Conservation (phyloP, 2,888 invertebrate genomes). For the Nysson spinosus region DNA sequence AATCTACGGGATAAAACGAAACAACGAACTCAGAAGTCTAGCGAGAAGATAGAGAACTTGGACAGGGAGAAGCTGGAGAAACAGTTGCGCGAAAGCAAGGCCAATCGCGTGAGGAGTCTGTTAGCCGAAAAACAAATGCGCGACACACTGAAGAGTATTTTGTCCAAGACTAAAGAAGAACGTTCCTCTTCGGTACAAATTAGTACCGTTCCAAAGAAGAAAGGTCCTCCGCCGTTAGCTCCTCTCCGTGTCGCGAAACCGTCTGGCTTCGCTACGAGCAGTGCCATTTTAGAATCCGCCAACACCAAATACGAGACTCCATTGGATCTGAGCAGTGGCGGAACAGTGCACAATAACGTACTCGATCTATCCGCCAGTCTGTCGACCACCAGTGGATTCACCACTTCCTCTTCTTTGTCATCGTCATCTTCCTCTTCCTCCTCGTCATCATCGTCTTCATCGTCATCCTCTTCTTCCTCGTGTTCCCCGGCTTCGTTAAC, state of each 20-base stretch:
- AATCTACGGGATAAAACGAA: constrained; percentile 48
- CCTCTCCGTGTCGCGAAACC: constrained; percentile 63
- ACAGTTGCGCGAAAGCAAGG: constrained; percentile 70
- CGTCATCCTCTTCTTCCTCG: constrained; percentile 27
- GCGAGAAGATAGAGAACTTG: constrained; percentile 47
- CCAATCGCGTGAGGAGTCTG: constrained; percentile 69
- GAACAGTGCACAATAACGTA: constrained; percentile 55
- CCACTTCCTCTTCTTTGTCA: constrained; percentile 14
- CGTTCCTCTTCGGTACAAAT: constrained; percentile 12
- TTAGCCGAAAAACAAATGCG: constrained; percentile 73
- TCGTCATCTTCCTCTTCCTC: constrained; percentile 39
- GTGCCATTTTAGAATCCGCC: constrained; percentile 35
- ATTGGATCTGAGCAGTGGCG: constrained; percentile 66
- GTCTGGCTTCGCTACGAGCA: constrained; percentile 36
- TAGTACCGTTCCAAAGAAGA: constrained; percentile 56
- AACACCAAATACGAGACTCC: constrained; percentile 66
- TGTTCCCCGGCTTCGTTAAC: constrained; percentile 15
- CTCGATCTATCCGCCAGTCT: constrained; percentile 65
- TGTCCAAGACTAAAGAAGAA: constrained; percentile 62
- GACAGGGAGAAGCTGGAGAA: constrained; percentile 69
- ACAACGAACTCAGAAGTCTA: constrained; percentile 40
- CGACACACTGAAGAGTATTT: constrained; percentile 67
- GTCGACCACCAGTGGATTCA: constrained; percentile 12
- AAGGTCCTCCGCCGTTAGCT: constrained; percentile 71
- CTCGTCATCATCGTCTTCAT: constrained; percentile 31